Evolutionary conservation across 2,797 vertebrate genomes (phyloP).

Genomic region (Cryptoblepharus egeriae): DNA sequence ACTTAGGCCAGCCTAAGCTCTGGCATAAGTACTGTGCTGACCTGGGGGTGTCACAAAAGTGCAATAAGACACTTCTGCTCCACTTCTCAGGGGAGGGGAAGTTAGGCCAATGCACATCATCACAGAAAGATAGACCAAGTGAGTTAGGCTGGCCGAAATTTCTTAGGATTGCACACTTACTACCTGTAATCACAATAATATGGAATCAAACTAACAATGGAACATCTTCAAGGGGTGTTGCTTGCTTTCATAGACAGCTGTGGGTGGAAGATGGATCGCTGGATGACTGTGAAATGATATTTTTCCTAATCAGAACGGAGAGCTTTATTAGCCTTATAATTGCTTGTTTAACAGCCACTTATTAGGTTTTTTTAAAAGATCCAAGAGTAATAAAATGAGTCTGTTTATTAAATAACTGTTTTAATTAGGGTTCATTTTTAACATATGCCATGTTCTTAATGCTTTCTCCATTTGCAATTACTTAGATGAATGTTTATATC

Average conservation of each 20-base stretch:
- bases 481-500: slow-evolving; percentile 65
- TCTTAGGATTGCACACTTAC: too few species aligned
- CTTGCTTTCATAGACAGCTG: slow-evolving; percentile 63
- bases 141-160: too few species aligned
- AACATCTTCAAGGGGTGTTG: slow-evolving; percentile 47
- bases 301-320: slow-evolving; percentile 69
- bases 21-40: too few species aligned
- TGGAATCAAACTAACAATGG: slow-evolving; percentile 43
- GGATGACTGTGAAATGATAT: slow-evolving; percentile 65
- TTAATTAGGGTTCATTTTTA: slow-evolving; percentile 76
- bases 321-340: slow-evolving; percentile 76
- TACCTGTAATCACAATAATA: slow-evolving; percentile 44
- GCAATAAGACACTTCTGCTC: too few species aligned
- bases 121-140: too few species aligned
- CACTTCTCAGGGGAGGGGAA: too few species aligned
- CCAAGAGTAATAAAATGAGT: slow-evolving; percentile 68
- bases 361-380: slow-evolving; percentile 61
- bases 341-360: slow-evolving; percentile 73
- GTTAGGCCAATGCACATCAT: too few species aligned
- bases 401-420: slow-evolving; percentile 76
- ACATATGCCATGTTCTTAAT: slow-evolving; percentile 68
- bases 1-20: too few species aligned
- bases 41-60: too few species aligned
- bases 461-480: slow-evolving; percentile 65
- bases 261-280: slow-evolving; percentile 67